Conservation (phyloP, 2,888 invertebrate species). For the Sabatieria punctata region DNA sequence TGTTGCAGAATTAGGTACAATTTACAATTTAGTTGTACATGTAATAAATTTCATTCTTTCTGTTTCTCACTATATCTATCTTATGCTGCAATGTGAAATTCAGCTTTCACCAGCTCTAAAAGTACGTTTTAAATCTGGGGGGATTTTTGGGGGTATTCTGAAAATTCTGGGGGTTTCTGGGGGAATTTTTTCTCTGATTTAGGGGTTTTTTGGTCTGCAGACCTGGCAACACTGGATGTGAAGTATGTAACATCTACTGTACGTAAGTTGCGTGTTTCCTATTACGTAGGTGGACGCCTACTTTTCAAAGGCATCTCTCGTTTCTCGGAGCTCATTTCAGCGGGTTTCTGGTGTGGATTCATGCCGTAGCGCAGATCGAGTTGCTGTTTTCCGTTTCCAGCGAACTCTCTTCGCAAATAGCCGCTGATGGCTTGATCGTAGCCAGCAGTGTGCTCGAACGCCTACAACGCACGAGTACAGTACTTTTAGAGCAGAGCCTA, state of each 20-base stretch:
- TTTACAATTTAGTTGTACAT: no score
- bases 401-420: conserved; percentile 80
- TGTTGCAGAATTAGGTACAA: no score
- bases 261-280: background rate
- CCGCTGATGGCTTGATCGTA: conserved; percentile 87
- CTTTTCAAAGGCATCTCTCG: conserved; percentile 55
- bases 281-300: conserved; percentile 18
- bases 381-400: conserved; percentile 40
- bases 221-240: no score
- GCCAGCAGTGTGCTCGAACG: conserved; percentile 84
- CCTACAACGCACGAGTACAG: conserved; percentile 44
- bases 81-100: no score
- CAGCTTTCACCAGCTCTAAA: no score
- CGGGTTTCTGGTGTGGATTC: conserved; percentile 96
- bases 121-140: no score
- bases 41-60: no score
- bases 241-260: background rate
- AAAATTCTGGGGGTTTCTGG: no score
- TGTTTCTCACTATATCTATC: no score
- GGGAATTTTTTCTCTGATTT: no score
- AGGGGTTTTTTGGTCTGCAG: no score
- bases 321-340: conserved; percentile 65
- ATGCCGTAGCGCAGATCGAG: conserved; percentile 75
- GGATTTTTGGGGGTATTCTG: no score
- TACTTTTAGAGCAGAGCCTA: background rate